phyloP scores from a whole-genome alignment of 2,797 vertebrate species.

The Saxicola maurus region DNA sequence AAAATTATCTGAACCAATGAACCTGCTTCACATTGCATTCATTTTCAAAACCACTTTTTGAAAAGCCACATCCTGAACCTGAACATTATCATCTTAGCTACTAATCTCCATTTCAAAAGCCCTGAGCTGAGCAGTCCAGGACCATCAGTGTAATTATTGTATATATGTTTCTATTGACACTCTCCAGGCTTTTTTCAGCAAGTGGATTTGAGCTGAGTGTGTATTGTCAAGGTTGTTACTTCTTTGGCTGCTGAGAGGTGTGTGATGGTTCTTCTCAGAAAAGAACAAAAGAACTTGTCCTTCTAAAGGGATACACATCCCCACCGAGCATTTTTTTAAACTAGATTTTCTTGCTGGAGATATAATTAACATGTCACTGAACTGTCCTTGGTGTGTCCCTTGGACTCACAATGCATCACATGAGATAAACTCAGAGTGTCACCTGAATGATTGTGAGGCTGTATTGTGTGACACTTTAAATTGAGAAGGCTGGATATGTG shows the following conservation, averaged over 20 bases:
- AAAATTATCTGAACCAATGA: constrained; percentile 24
- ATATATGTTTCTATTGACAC: constrained; percentile 4
- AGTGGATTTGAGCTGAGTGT: background rate
- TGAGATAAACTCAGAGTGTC: constrained; percentile 23
- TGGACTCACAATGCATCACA: background rate
- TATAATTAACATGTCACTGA: constrained; percentile 35
- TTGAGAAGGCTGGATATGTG: constrained; percentile 22
- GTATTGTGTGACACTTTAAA: constrained; percentile 48
- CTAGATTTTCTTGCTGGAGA: constrained; percentile 8
- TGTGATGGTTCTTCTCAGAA: background rate
- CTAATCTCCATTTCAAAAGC: constrained; percentile 15
- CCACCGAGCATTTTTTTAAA: background rate
- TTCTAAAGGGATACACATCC: background rate
- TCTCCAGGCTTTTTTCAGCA: background rate
- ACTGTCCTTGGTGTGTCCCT: constrained; percentile 37
- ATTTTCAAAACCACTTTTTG: constrained; percentile 18
- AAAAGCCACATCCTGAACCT: constrained; percentile 1
- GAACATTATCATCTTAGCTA: background rate
- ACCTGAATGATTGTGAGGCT: constrained; percentile 27
- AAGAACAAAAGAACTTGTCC: constrained; percentile 9
- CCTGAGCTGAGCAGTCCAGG: background rate
- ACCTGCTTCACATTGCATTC: background rate
- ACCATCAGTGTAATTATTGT: background rate
- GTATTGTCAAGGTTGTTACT: background rate
- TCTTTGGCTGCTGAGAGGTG: background rate